Percentiles rank a stretch among this genome's conserved stretches.
phyloP scores from a whole-genome alignment of 2,888 invertebrate genomes.

The Xanthorhoe designata region DNA sequence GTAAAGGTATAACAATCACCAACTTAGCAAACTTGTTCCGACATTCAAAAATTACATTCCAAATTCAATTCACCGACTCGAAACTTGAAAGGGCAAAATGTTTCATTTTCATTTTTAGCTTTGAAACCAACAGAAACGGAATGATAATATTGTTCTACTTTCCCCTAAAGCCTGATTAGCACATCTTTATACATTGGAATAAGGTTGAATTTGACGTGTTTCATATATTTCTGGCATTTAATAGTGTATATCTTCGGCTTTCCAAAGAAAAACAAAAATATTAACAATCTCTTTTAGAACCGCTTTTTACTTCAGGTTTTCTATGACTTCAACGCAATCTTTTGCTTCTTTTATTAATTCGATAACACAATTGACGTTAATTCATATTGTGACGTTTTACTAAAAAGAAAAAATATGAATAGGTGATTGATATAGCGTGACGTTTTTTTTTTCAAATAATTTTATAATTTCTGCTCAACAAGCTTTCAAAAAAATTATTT shows the following conservation, averaged over 20 bases:
- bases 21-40: too few relatives aligned
- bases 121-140: neutral
- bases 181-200: neutral
- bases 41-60: neutral
- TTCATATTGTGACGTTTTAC: neutral
- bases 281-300: neutral
- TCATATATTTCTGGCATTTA: too few relatives aligned
- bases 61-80: conserved; percentile 1
- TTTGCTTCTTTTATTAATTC: neutral
- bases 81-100: neutral
- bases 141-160: neutral
- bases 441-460: too few relatives aligned
- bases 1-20: too few relatives aligned
- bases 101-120: neutral
- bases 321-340: neutral
- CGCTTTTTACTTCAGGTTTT: neutral
- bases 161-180: neutral
- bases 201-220: neutral
- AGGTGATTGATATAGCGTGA: too few relatives aligned
- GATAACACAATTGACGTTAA: neutral
- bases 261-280: neutral
- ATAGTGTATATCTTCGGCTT: neutral
- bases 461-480: too few relatives aligned
- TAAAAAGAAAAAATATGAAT: too few relatives aligned
- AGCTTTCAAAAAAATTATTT: too few relatives aligned